Evolutionary conservation across 2,888 invertebrate species (phyloP), one percentile per base, ranked within the genome.

Genomic region (Punctoribates punctum): DNA sequence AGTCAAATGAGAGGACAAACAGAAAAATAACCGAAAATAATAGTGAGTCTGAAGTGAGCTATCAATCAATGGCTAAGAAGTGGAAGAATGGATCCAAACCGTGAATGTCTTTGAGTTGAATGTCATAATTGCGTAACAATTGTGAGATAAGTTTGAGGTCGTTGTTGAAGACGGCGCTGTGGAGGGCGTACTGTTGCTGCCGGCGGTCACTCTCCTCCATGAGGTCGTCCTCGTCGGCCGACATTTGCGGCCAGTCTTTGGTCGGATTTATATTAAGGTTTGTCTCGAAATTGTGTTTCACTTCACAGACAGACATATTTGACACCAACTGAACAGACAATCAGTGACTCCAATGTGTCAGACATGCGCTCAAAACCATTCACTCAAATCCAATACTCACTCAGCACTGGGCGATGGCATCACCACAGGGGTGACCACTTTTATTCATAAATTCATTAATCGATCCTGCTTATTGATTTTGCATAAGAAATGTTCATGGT

Each of bases 271-370:
- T 13, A 11, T 67, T 67, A 8, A 67, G 23, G 34, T 72, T 72
- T n/a, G 42, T 9, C 23, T 72, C 38, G 20, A 46, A 46, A 48
- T 72, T 72, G 48, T 72, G 46, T 27, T 72, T 72, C 27, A 72
- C 72, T 42, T 72, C 72, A 72, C 72, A 72, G 46, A 72, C 72
- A 25, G 72, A 72, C 72, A 72, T 72, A 4, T 72, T 72, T 72
- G 42, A 46, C 48, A 72, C 1, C 23, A 62, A 54, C 2, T n/a
- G 20, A 54, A 23, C 20, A 23, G 20, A 38, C 62, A 29, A 25
- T 62, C 34, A 20, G 27, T 29, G 60, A 27, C 25, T 29, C 29
- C 29, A 11, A 1, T 57, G 6, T 23, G 23, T 23, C 25, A 13
- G 57, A 25, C 57, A 51, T 51, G 51, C 51, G 51, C 51, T 51